phyloP scores from a whole-genome alignment of 2,888 invertebrate genomes.

The Diloba caeruleocephala region DNA sequence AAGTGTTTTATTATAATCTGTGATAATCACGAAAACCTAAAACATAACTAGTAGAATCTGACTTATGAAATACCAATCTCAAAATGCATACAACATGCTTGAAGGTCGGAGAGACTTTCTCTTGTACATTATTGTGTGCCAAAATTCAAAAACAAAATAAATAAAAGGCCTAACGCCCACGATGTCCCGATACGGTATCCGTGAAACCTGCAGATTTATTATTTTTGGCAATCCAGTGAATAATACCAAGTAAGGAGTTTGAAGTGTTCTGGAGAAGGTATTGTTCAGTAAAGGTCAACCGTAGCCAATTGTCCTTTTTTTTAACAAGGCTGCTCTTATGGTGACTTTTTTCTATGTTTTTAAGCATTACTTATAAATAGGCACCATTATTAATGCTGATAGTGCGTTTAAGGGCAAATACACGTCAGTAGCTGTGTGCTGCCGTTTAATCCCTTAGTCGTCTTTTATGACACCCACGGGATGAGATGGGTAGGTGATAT shows the following conservation, averaged over 20 bases:
- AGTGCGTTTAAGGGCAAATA: too few relatives aligned
- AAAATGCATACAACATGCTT: constrained; percentile 11
- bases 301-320: background rate
- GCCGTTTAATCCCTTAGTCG: too few relatives aligned
- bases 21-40: background rate
- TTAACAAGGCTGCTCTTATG: too few relatives aligned
- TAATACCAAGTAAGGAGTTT: constrained; percentile 5
- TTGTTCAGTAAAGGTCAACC: constrained; percentile 3
- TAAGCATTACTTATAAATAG: too few relatives aligned
- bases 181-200: constrained; percentile 40
- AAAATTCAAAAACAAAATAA: constrained; percentile 38
- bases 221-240: constrained; percentile 55
- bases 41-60: too few relatives aligned
- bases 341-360: too few relatives aligned
- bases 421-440: too few relatives aligned
- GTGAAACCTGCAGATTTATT: constrained; percentile 59
- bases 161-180: constrained; percentile 51
- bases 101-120: constrained; percentile 35
- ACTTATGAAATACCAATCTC: constrained; percentile 1
- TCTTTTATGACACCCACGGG: too few relatives aligned
- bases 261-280: constrained; percentile 21
- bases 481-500: too few relatives aligned
- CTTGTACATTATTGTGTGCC: constrained; percentile 28
- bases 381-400: too few relatives aligned
- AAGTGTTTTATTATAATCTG: too few relatives aligned